phyloP scores from a whole-genome alignment of 2,113 vertebrate species.

The Pteropus alecto region DNA sequence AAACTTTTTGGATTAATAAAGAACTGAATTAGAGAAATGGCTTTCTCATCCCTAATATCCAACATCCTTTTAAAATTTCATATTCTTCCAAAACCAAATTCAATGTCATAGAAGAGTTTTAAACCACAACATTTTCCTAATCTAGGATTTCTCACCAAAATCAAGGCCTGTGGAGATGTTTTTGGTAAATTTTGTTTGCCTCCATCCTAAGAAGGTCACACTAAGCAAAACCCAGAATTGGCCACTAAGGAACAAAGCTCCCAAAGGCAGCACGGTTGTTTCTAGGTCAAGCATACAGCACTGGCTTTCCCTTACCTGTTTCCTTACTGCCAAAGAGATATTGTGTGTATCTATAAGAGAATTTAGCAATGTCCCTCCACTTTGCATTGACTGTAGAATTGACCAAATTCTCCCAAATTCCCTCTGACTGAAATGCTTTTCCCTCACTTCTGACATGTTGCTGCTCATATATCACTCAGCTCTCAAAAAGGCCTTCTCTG shows the following conservation, averaged over 20 bases:
- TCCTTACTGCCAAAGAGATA: not conserved
- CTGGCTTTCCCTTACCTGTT: not conserved
- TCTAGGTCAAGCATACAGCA: not conserved
- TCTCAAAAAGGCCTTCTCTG: not conserved
- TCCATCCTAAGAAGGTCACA: not conserved
- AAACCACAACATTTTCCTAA: constrained; percentile 31
- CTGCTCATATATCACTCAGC: not conserved
- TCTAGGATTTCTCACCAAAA: not conserved
- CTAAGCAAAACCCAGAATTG: not conserved
- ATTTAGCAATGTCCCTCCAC: not conserved
- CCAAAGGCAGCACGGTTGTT: not conserved
- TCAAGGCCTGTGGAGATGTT: not conserved
- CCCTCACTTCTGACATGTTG: not conserved
- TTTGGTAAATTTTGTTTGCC: not conserved
- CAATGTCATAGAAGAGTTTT: not conserved
- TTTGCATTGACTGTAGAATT: not conserved
- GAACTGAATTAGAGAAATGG: not conserved
- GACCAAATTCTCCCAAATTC: not conserved
- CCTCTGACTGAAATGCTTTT: not conserved
- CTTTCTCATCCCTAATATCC: not conserved
- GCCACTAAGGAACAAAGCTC: not conserved
- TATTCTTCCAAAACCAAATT: constrained; percentile 26
- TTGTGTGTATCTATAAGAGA: no score
- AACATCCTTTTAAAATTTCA: not conserved
- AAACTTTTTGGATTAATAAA: not conserved